Evolutionary conservation across 1,140 invertebrate genomes (phyloP), one percentile per base, ranked within the genome.

Genomic region (Hylaeus volcanicus): DNA sequence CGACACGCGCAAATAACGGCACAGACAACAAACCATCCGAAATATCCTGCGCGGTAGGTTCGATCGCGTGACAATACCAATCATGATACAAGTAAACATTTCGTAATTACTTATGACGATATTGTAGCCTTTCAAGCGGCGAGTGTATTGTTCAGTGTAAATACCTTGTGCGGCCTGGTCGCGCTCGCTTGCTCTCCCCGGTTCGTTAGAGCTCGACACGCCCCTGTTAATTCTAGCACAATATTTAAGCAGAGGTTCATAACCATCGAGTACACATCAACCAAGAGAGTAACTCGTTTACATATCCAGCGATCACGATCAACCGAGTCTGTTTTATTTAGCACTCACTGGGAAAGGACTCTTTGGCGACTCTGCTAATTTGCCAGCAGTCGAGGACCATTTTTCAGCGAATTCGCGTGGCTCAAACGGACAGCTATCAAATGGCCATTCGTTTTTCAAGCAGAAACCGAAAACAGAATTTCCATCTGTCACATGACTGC

Each of bases 121-220:
- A 79, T 26, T 74, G 80, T 84, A 83, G 74, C 63, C 69, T 75
- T 69, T 79, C 63, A 71, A 83, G 78, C 51, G 56, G 75, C 74
- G 55, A 53, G 64, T 74, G 63, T 77, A 84, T 84, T 79, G 78
- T 84, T 79, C 71, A 75, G 26, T 45, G 8, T 64, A 73, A 79
- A 79, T 71, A 26, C 61, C 64, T 41, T 43, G 75, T 69, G 60
- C 81, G 58, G 80, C 48, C 61, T 3, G 63, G 60, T 66, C 15
- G 71, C 37, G 45, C 78, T 76, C 61, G 72, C 61, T 74, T 74
- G 83, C 85, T 85, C 86, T 86, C 83, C 69, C 81, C 81, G 83
- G 81, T 85, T 90, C 84, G 84, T 87, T 90, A 84, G 74, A 80
- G 78, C 81, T 69, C 72, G 89, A 79, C 86, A 82, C 86, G 80